A percentile compares a stretch with the other conserved stretches of the same genome.
Conservation (phyloP, 2,797 vertebrate species). For the Spondyliosoma cantharus region DNA sequence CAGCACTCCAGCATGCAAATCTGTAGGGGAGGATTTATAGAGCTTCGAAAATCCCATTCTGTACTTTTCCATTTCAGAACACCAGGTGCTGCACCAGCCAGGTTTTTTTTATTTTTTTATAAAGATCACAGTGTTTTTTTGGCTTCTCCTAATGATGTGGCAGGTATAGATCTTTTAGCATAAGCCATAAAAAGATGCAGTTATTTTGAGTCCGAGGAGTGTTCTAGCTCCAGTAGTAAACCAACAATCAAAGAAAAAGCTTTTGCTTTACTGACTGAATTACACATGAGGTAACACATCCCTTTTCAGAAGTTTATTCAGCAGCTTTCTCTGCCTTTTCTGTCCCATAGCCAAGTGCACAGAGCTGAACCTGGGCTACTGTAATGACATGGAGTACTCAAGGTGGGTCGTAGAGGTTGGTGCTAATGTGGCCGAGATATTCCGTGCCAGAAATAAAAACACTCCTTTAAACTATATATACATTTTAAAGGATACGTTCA, state of each 20-base stretch:
- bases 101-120: not conserved
- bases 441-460: not conserved
- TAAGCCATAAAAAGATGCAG: not conserved
- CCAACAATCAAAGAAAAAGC: not conserved
- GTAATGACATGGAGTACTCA: slow-evolving; percentile 87
- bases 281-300: not conserved
- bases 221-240: not conserved
- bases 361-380: slow-evolving; percentile 88
- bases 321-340: not conserved
- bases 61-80: not conserved
- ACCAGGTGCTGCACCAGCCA: slow-evolving; percentile 17
- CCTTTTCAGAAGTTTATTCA: not conserved
- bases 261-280: not conserved
- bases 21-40: slow-evolving; percentile 8
- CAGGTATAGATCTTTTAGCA: not conserved
- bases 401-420: slow-evolving; percentile 68
- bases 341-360: slow-evolving; percentile 84
- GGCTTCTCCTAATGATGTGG: not conserved
- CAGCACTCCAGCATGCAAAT: not conserved
- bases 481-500: not conserved
- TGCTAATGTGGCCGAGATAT: not conserved
- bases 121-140: not conserved
- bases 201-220: not conserved
- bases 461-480: not conserved
- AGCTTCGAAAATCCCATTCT: not conserved